Conservation (phyloP, 1,140 invertebrate genomes). For the Camponotus pennsylvanicus region DNA sequence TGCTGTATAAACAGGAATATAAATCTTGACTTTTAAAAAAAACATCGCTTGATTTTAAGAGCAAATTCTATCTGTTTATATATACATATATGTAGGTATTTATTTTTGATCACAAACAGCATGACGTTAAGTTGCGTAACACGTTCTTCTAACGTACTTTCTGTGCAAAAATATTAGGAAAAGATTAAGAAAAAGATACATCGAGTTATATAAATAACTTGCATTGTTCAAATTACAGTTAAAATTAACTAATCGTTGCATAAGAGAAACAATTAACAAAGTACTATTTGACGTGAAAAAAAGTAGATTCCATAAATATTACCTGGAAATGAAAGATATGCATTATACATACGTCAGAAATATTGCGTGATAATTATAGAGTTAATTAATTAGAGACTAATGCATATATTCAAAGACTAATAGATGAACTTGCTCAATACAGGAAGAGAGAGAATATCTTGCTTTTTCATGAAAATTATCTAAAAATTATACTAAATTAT, state of each 20-base stretch:
- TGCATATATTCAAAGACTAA: not conserved
- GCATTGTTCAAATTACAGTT: not conserved
- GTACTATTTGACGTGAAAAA: not conserved
- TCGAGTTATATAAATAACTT: slow-evolving; percentile 8
- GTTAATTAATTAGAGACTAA: too few species aligned
- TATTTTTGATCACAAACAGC: not conserved
- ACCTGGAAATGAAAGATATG: not conserved
- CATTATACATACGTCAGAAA: not conserved
- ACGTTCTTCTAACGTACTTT: not conserved
- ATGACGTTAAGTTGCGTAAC: not conserved
- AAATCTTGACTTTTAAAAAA: not conserved
- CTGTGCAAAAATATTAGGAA: slow-evolving; percentile 13
- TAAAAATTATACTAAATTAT: not conserved
- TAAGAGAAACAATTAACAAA: slow-evolving; percentile 27
- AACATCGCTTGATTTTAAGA: not conserved
- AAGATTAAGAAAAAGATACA: not conserved
- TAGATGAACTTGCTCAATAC: not conserved
- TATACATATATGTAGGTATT: not conserved
- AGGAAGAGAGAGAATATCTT: not conserved
- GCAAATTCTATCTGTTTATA: slow-evolving; percentile 18
- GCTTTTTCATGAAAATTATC: not conserved
- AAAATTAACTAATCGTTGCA: not conserved
- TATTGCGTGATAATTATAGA: slow-evolving; percentile 4
- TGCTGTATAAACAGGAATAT: slow-evolving; percentile 4
- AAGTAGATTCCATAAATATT: not conserved